Percentiles rank a stretch among this genome's conserved stretches.
These are phyloP conservation scores for Troides oblongomaculatus DNA, from an alignment of 2,888 invertebrate species.

Conservation along the genomic window DNA sequence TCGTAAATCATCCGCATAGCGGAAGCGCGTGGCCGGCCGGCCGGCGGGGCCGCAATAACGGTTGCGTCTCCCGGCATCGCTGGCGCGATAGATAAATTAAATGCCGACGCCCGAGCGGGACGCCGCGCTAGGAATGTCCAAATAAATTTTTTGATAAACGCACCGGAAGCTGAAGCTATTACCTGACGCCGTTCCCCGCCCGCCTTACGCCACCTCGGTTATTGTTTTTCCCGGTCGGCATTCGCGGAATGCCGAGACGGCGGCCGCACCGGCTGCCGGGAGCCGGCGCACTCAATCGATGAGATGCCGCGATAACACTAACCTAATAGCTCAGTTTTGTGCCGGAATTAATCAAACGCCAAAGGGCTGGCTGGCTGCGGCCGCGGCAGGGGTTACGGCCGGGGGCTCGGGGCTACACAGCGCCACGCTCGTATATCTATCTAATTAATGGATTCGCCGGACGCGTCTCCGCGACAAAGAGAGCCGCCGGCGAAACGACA, in stretches of 20 bases:
- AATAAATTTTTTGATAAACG: slow-evolving; percentile 77
- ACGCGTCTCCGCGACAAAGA: slow-evolving; percentile 69
- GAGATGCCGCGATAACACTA: slow-evolving; percentile 68
- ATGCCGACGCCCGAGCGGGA: slow-evolving; percentile 68
- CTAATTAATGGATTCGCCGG: slow-evolving; percentile 78
- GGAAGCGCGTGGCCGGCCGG: slow-evolving; percentile 71
- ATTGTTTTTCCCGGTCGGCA: slow-evolving; percentile 72
- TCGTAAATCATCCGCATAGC: slow-evolving; percentile 77
- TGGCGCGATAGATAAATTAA: slow-evolving; percentile 76
- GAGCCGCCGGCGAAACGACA: slow-evolving; percentile 57
- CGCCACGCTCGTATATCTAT: slow-evolving; percentile 72
- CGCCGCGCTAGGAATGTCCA: slow-evolving; percentile 70
- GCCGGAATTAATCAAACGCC: slow-evolving; percentile 78
- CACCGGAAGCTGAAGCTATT: slow-evolving; percentile 76
- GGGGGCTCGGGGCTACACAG: slow-evolving; percentile 34
- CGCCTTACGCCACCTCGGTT: slow-evolving; percentile 61
- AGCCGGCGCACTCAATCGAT: slow-evolving; percentile 73
- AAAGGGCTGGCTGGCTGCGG: slow-evolving; percentile 64
- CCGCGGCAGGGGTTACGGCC: slow-evolving; percentile 33
- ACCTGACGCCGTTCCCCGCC: slow-evolving; percentile 72
- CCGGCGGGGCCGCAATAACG: slow-evolving; percentile 64
- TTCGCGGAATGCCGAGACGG: slow-evolving; percentile 66
- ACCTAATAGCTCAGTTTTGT: slow-evolving; percentile 75
- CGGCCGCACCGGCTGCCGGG: slow-evolving; percentile 66
- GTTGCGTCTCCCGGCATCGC: slow-evolving; percentile 68